A percentile compares a stretch with the other conserved stretches of the same genome.
Conservation (phyloP, 1,140 invertebrate species). For the Hycleus cichorii region DNA sequence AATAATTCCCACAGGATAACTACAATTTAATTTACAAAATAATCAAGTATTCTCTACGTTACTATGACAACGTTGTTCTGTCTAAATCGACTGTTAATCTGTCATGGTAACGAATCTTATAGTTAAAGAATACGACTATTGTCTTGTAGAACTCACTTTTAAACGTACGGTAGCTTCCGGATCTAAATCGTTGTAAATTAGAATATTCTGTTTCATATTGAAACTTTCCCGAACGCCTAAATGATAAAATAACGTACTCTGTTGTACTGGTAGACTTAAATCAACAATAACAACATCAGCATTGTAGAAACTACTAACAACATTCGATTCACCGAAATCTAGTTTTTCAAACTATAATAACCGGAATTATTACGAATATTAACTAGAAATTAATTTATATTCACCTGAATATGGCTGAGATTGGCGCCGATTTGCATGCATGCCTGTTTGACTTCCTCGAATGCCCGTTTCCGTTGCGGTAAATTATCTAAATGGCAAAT, state of each 20-base stretch:
- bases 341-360: constrained; percentile 72
- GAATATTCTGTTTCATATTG: constrained; percentile 96
- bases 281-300: constrained; percentile 97
- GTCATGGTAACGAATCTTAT: too few species aligned
- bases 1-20: constrained; percentile 81
- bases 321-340: constrained; percentile 80
- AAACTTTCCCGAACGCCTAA: constrained; percentile 96
- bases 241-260: constrained; percentile 91
- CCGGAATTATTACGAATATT: not conserved
- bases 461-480: constrained; percentile 65
- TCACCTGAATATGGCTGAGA: constrained; percentile 75
- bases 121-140: not conserved
- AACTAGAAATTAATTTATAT: not conserved
- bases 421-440: constrained; percentile 71
- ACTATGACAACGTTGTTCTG: too few species aligned
- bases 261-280: constrained; percentile 82
- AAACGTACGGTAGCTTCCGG: constrained; percentile 75
- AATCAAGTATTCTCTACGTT: not conserved
- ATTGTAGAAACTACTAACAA: constrained; percentile 86
- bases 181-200: constrained; percentile 87
- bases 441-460: constrained; percentile 77
- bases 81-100: too few species aligned
- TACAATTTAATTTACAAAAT: constrained; percentile 38
- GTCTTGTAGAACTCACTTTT: constrained; percentile 54
- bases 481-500: constrained; percentile 60